Evolutionary conservation across 2,797 vertebrate genomes (phyloP).

Genomic region (Catamblyrhynchus diadema): DNA sequence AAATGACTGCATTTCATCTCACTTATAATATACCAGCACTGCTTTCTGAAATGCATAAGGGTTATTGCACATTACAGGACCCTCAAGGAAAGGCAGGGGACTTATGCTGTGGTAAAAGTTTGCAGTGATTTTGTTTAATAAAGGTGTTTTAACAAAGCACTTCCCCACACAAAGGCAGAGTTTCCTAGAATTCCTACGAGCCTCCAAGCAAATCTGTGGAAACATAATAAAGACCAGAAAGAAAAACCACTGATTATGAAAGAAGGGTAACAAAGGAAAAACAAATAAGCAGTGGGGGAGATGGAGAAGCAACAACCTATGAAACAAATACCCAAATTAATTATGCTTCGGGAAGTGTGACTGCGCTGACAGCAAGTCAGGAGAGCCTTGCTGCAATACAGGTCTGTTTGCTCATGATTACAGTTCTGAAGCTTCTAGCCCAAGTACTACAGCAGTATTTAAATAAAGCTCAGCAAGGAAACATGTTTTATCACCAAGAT

Average conservation of each 20-base stretch:
- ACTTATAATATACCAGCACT: not conserved
- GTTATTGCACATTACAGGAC: not conserved
- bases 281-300: not conserved
- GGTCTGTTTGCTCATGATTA: not conserved
- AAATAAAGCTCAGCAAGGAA: not conserved
- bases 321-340: not conserved
- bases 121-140: not conserved
- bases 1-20: not conserved
- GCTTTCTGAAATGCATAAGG: not conserved
- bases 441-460: not conserved
- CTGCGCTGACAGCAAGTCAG: not conserved
- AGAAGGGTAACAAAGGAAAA: not conserved
- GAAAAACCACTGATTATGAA: not conserved
- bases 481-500: slow-evolving; percentile 1
- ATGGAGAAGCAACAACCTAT: not conserved
- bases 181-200: not conserved
- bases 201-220: not conserved
- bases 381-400: not conserved
- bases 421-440: not conserved
- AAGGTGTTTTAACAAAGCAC: not conserved
- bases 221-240: not conserved
- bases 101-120: not conserved
- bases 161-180: not conserved
- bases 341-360: not conserved
- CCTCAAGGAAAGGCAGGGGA: not conserved